A percentile compares a stretch with the other conserved stretches of the same genome.
Conservation (phyloP, 1,140 invertebrate genomes). For the Drosophila rhopaloa region DNA sequence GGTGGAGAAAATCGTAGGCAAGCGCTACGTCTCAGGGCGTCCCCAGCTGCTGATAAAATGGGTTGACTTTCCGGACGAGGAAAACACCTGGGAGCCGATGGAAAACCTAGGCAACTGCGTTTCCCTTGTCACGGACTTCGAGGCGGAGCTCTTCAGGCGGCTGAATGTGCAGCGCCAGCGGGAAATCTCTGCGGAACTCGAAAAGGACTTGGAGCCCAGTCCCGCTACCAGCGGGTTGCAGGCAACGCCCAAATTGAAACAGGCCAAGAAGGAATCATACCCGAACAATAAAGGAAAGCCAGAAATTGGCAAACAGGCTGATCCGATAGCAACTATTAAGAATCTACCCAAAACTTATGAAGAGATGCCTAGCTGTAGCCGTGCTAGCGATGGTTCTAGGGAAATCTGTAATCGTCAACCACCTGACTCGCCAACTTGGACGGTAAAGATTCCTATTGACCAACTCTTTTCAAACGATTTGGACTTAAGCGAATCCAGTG, state of each 20-base stretch:
- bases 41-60: background rate
- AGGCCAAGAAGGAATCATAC: background rate
- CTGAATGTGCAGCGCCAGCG: no score
- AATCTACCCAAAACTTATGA: background rate
- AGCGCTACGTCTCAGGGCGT: background rate
- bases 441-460: background rate
- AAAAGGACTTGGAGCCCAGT: background rate
- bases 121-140: background rate
- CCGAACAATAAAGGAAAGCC: background rate
- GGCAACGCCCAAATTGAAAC: background rate
- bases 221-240: background rate
- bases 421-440: background rate
- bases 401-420: background rate
- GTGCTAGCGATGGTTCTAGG: background rate
- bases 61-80: background rate
- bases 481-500: background rate
- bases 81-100: slow-evolving; percentile 1
- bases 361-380: background rate
- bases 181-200: no score
- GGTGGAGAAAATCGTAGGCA: background rate
- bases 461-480: no score
- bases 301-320: no score
- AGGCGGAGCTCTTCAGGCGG: background rate
- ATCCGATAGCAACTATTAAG: background rate
- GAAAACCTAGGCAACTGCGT: slow-evolving; percentile 1